Evolutionary conservation across 2,113 vertebrate species (phyloP).

Genomic region (Ammospiza caudacuta): DNA sequence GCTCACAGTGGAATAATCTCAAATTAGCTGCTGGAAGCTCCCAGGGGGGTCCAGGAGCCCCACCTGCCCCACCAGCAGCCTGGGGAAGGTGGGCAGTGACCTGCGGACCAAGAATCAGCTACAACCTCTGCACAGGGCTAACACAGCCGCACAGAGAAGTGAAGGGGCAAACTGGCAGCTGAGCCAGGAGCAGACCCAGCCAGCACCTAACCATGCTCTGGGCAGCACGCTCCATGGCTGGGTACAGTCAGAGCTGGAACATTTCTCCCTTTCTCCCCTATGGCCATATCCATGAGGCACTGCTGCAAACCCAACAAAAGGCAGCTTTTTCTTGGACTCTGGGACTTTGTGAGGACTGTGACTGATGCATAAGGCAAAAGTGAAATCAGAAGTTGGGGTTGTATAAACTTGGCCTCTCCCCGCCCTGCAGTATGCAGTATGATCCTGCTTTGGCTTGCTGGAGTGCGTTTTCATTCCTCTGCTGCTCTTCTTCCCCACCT

Average conservation of each 20-base stretch:
- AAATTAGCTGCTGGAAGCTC: not conserved
- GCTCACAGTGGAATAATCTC: not conserved
- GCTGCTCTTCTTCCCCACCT: not conserved
- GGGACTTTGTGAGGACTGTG: not conserved
- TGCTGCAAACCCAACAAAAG: not conserved
- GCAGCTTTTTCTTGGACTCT: not conserved
- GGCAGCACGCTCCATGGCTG: rapidly evolving
- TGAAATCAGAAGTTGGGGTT: not conserved
- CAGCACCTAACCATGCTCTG: no score
- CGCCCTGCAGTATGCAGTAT: rapidly evolving
- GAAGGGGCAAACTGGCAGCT: not conserved
- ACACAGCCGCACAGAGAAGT: rapidly evolving
- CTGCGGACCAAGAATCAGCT: not conserved
- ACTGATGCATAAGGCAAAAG: not conserved
- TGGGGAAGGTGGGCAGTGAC: rapidly evolving
- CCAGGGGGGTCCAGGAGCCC: not conserved
- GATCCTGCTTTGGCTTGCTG: rapidly evolving
- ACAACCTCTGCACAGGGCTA: not conserved
- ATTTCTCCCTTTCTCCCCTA: rapidly evolving
- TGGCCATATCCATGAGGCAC: not conserved
- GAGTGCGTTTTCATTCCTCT: not conserved
- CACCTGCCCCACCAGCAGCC: not conserved
- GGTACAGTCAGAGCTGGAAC: rapidly evolving
- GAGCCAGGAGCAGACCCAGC: not conserved
- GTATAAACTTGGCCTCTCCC: not conserved